These are phyloP conservation scores for Corydoras maculifer DNA, from an alignment of 2,113 vertebrate species.

Conservation along the genomic window DNA sequence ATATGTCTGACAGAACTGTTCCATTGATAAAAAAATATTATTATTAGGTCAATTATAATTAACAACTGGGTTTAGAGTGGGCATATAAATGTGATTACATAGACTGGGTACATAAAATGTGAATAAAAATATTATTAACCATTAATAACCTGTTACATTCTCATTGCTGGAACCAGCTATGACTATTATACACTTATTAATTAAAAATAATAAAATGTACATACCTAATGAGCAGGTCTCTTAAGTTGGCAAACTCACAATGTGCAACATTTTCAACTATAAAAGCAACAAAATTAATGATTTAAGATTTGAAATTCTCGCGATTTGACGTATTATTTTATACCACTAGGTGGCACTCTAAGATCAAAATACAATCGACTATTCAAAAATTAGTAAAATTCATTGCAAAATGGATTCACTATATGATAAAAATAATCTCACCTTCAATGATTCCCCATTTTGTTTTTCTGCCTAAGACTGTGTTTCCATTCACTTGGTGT, in stretches of 20 bases:
- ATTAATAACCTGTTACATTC: no score
- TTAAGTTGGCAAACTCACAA: slow-evolving; percentile 85
- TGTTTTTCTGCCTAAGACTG: slow-evolving; percentile 88
- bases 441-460: slow-evolving; percentile 98
- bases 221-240: slow-evolving; percentile 91
- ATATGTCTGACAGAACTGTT: no score
- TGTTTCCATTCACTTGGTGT: slow-evolving; percentile 86
- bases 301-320: not conserved
- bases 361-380: no score
- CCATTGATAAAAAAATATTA: no score
- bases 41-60: no score
- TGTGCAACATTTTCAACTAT: slow-evolving; percentile 87
- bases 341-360: slow-evolving; percentile 29
- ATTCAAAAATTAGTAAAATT: no score
- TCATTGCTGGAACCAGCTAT: no score
- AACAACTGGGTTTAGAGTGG: no score
- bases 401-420: slow-evolving; percentile 28
- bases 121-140: no score
- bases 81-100: no score
- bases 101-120: no score
- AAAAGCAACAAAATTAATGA: slow-evolving; percentile 12
- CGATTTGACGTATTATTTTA: not conserved
- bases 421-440: slow-evolving; percentile 46
- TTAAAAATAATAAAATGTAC: slow-evolving; percentile 31
- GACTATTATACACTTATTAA: not conserved